Conservation (phyloP, 2,797 vertebrate genomes). For the Momotus momota region DNA sequence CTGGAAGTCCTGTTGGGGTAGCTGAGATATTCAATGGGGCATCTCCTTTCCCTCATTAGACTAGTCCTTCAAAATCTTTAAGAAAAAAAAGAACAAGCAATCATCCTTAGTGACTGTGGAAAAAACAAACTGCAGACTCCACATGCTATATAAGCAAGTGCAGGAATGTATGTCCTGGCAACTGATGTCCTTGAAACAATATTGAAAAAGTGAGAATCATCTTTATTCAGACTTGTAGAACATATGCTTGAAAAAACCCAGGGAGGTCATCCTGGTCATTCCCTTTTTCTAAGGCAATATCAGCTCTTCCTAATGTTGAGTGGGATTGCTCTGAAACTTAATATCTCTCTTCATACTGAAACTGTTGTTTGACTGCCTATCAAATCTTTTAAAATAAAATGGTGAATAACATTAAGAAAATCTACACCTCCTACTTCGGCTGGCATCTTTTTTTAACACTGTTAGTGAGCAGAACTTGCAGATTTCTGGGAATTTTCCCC, state of each 20-base stretch:
- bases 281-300: neutral
- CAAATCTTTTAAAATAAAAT: slow-evolving; percentile 66
- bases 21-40: neutral
- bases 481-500: slow-evolving; percentile 50
- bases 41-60: neutral
- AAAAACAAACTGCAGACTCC: neutral
- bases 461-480: slow-evolving; percentile 28
- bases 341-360: slow-evolving; percentile 30
- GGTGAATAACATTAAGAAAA: slow-evolving; percentile 49
- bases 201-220: neutral
- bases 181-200: neutral
- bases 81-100: neutral
- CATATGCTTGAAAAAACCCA: neutral
- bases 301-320: neutral
- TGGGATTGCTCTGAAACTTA: slow-evolving; percentile 49
- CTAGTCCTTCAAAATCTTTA: neutral
- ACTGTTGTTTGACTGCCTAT: slow-evolving; percentile 54
- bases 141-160: rapidly evolving
- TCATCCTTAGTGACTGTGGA: neutral
- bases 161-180: neutral
- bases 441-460: slow-evolving; percentile 63
- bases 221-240: neutral
- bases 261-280: neutral
- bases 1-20: neutral
- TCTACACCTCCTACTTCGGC: slow-evolving; percentile 67